A percentile compares a stretch with the other conserved stretches of the same genome.
These are phyloP conservation scores for Chirona hameri DNA, from an alignment of 2,888 invertebrate species.

Conservation along the genomic window DNA sequence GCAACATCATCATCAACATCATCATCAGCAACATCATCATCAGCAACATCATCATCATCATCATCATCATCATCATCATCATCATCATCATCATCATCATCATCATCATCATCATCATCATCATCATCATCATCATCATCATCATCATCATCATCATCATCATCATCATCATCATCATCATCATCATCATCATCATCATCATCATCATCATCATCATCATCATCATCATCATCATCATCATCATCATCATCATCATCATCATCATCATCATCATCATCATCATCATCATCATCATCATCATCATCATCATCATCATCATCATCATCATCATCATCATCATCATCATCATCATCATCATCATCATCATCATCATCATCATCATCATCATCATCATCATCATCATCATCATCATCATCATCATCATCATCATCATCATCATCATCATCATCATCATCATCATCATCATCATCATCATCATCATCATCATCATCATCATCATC, in stretches of 20 bases:
- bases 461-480: constrained; percentile 22
- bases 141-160: constrained; percentile 22
- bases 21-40: no score
- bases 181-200: constrained; percentile 22
- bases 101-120: constrained; percentile 22
- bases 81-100: constrained; percentile 22
- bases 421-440: constrained; percentile 22
- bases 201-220: constrained; percentile 22
- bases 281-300: constrained; percentile 22
- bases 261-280: constrained; percentile 22
- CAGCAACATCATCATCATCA: constrained; percentile 22
- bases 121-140: constrained; percentile 22
- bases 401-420: constrained; percentile 22
- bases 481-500: constrained; percentile 22
- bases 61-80: constrained; percentile 22
- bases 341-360: constrained; percentile 22
- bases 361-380: constrained; percentile 2
- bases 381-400: constrained; percentile 22
- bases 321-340: constrained; percentile 22
- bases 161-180: constrained; percentile 22
- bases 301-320: constrained; percentile 22
- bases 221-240: constrained; percentile 22
- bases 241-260: constrained; percentile 22
- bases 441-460: constrained; percentile 22
- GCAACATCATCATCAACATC: no score